Evolutionary conservation across 2,113 vertebrate species (phyloP).

Genomic region (Mugil cephalus): DNA sequence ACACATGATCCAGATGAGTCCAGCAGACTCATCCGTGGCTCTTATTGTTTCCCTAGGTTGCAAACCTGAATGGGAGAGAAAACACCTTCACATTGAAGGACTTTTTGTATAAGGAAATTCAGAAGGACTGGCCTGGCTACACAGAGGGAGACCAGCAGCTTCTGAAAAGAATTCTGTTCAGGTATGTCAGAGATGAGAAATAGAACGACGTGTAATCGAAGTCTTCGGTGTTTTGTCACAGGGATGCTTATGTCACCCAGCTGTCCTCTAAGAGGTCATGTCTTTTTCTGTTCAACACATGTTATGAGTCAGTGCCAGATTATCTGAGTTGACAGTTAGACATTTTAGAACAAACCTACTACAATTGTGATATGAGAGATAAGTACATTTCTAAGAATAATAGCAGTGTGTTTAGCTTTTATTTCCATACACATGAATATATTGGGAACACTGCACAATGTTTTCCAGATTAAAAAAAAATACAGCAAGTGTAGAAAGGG

Average conservation of each 20-base stretch:
- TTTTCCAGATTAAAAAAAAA: no score
- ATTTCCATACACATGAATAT: no score
- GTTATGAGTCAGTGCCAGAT: no score
- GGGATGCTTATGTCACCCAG: not conserved
- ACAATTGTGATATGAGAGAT: no score
- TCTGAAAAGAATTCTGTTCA: conserved; percentile 91
- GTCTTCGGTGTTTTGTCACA: not conserved
- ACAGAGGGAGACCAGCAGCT: conserved; percentile 95
- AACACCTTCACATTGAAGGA: conserved; percentile 94
- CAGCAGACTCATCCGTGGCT: not conserved
- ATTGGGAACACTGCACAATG: no score
- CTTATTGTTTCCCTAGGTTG: conserved; percentile 85
- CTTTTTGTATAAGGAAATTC: conserved; percentile 92
- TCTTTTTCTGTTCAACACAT: no score
- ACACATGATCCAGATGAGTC: not conserved
- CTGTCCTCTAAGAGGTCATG: no score
- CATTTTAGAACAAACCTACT: no score
- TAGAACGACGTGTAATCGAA: not conserved
- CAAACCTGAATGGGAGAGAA: conserved; percentile 91
- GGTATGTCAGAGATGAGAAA: conserved; percentile 80
- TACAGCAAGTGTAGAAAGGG: no score
- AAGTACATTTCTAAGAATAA: no score
- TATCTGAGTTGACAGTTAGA: no score
- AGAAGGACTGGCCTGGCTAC: conserved; percentile 98
- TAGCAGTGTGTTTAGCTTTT: no score